Evolutionary conservation across 2,113 vertebrate genomes (phyloP).

Genomic region (Onychostoma macrolepis): DNA sequence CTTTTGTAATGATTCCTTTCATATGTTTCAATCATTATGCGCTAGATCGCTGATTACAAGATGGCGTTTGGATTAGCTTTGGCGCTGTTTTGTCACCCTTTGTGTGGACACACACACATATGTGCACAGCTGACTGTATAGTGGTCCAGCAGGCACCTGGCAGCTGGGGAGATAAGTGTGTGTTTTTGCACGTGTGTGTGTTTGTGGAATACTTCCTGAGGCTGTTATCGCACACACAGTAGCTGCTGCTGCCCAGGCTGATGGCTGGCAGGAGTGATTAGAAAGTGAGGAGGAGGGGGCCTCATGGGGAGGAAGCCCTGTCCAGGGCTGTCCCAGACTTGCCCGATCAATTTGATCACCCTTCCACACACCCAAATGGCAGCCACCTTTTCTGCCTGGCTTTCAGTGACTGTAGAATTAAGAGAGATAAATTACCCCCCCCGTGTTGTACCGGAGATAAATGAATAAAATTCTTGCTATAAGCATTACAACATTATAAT

Average conservation of each 20-base stretch:
- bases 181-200: constrained; percentile 28
- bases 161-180: constrained; percentile 56
- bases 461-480: not conserved
- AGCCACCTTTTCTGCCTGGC: not conserved
- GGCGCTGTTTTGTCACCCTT: not conserved
- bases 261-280: constrained; percentile 70
- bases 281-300: constrained; percentile 22
- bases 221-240: constrained; percentile 66
- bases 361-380: not conserved
- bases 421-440: not conserved
- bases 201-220: constrained; percentile 16
- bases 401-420: constrained; percentile 10
- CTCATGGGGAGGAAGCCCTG: constrained; percentile 29
- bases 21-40: constrained; percentile 5
- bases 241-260: constrained; percentile 68
- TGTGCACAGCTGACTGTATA: constrained; percentile 50
- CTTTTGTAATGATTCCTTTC: constrained; percentile 14
- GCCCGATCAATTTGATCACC: constrained; percentile 40
- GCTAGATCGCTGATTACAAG: not conserved
- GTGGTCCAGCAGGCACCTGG: constrained; percentile 67
- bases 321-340: constrained; percentile 41
- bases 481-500: not conserved
- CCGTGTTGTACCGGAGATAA: not conserved
- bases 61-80: constrained; percentile 23
- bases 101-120: constrained; percentile 27